Evolutionary conservation across 37 sponge, comb jelly and placozoan species (phyloP).

Genomic region (Petrosia ficiformis): DNA sequence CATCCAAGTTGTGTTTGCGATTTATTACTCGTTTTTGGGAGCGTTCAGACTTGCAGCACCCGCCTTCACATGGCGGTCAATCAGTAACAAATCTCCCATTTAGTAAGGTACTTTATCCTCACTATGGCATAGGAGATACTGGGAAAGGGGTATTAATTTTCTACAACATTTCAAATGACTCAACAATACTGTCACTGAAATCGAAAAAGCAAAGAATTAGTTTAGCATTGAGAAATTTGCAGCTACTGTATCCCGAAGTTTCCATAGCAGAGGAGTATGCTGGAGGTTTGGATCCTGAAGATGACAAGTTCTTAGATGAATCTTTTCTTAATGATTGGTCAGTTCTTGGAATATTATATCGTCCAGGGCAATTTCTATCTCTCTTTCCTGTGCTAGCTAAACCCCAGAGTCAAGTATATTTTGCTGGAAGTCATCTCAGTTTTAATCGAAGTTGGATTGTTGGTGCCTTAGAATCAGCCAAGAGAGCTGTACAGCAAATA

Average conservation of each 20-base stretch:
- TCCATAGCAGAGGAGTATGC: too few species aligned
- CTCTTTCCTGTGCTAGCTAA: not conserved
- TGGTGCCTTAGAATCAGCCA: conserved; percentile 18
- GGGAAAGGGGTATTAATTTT: conserved; percentile 26
- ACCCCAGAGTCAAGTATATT: conserved; percentile 10
- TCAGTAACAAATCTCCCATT: conserved; percentile 14
- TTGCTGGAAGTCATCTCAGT: conserved; percentile 17
- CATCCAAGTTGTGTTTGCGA: conserved; percentile 16
- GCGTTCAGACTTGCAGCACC: conserved; percentile 11
- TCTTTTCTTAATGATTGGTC: conserved; percentile 6
- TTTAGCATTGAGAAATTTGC: conserved; percentile 15
- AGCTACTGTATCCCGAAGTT: too few species aligned
- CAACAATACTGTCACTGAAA: not conserved
- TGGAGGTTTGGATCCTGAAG: not conserved
- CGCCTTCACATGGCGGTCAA: conserved; percentile 36
- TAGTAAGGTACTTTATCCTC: conserved; percentile 23
- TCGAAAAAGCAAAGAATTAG: conserved; percentile 15
- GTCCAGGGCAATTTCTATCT: conserved; percentile 9
- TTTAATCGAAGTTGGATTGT: conserved; percentile 10
- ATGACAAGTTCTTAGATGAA: conserved; percentile 3
- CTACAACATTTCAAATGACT: conserved; percentile 13
- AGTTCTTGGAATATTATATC: not conserved
- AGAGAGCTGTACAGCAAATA: not conserved
- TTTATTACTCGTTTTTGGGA: conserved; percentile 40
- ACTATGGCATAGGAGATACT: conserved; percentile 20